Percentiles rank a stretch among this genome's conserved stretches.
Conservation (phyloP, 2,797 vertebrate species). For the Loriculus beryllinus region DNA sequence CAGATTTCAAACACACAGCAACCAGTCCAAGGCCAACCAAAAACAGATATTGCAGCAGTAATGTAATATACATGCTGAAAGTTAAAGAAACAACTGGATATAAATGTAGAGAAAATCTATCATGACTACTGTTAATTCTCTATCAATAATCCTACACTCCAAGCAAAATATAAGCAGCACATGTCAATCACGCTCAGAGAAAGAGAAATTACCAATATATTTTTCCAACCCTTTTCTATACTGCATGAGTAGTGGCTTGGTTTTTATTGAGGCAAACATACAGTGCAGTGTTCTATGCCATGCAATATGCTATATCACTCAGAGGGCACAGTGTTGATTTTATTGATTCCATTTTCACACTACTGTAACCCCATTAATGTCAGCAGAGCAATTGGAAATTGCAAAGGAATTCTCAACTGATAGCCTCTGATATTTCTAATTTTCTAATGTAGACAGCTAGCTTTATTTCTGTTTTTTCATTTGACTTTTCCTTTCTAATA, state of each 20-base stretch:
- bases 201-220: not conserved
- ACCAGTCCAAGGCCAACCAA: not conserved
- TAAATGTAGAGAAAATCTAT: not conserved
- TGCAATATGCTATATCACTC: not conserved
- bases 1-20: not conserved
- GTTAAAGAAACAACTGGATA: not conserved
- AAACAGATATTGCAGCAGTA: not conserved
- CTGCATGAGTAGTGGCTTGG: not conserved
- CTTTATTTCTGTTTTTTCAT: not conserved
- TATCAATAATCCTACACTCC: not conserved
- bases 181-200: not conserved
- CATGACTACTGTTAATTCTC: not conserved
- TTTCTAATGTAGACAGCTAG: not conserved
- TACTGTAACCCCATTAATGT: not conserved
- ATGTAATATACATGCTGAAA: not conserved
- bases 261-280: not conserved
- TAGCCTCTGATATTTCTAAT: not conserved
- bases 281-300: not conserved
- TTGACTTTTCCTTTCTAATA: constrained; percentile 28
- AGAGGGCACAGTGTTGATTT: not conserved
- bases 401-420: not conserved
- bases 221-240: not conserved
- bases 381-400: not conserved
- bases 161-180: not conserved
- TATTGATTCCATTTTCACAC: constrained; percentile 33